phyloP scores from a whole-genome alignment of 2,113 vertebrate species.

The Podarcis cretensis region DNA sequence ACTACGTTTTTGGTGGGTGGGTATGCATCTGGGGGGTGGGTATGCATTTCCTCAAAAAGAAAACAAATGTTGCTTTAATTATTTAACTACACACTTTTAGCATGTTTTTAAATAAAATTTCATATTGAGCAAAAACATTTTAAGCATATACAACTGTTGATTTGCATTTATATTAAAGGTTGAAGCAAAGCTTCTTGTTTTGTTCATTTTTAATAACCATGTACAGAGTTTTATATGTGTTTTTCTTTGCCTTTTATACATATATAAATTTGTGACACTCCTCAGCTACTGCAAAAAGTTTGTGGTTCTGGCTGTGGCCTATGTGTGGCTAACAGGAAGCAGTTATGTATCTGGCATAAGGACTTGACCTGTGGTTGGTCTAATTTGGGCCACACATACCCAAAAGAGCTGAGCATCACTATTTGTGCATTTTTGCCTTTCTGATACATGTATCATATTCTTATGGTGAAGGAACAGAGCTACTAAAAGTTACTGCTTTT shows the following conservation, averaged over 20 bases:
- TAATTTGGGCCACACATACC: too few species aligned
- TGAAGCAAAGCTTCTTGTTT: slow-evolving; percentile 34
- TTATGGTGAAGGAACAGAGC: too few species aligned
- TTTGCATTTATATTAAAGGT: slow-evolving; percentile 45
- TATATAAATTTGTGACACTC: not conserved
- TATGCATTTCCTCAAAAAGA: slow-evolving; percentile 48
- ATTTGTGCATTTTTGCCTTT: too few species aligned
- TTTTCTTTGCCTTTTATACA: slow-evolving; percentile 25
- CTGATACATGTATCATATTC: too few species aligned
- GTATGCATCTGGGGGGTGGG: slow-evolving; percentile 57
- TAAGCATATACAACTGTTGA: slow-evolving; percentile 60
- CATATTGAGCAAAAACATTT: slow-evolving; percentile 70
- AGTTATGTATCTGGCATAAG: too few species aligned
- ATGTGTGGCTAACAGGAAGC: too few species aligned
- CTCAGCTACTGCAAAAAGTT: too few species aligned
- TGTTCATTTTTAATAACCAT: not conserved
- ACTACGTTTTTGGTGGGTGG: slow-evolving; percentile 64
- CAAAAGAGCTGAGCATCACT: too few species aligned
- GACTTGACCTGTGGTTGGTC: too few species aligned
- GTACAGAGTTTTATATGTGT: slow-evolving; percentile 20
- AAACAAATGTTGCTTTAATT: slow-evolving; percentile 64
- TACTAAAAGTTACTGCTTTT: too few species aligned
- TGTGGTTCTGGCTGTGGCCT: too few species aligned
- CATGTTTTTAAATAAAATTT: slow-evolving; percentile 84
- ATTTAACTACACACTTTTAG: slow-evolving; percentile 76